A percentile compares a stretch with the other conserved stretches of the same genome.
Evolutionary conservation across 2,113 vertebrate species (phyloP).

Genomic region (Patagioenas fasciata): DNA sequence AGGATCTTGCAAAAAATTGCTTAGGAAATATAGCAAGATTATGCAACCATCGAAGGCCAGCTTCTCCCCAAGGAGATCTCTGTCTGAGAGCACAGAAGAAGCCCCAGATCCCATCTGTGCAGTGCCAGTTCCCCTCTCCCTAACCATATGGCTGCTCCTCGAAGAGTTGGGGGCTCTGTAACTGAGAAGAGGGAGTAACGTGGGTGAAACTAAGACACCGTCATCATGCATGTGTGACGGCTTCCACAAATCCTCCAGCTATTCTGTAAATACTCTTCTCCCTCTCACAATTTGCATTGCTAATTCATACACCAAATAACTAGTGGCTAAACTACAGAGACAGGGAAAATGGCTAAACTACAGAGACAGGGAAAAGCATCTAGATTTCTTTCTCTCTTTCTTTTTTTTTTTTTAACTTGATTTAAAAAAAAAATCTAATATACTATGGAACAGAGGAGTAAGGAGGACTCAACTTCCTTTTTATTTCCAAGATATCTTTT

Average conservation of each 20-base stretch:
- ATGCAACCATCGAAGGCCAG: not conserved
- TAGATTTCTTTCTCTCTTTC: not conserved
- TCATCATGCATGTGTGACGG: rapidly evolving
- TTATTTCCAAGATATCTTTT: not conserved
- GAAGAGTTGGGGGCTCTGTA: not conserved
- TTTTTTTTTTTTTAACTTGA: not conserved
- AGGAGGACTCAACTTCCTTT: not conserved
- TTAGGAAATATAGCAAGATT: not conserved
- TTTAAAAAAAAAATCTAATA: not conserved
- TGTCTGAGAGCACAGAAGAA: not conserved
- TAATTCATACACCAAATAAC: not conserved
- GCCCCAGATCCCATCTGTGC: not conserved
- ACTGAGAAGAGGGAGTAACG: not conserved
- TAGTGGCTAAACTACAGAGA: not conserved
- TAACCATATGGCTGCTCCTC: not conserved
- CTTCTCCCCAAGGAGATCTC: not conserved
- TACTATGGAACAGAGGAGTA: not conserved
- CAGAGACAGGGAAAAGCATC: not conserved
- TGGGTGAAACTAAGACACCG: not conserved
- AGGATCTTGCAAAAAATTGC: not conserved
- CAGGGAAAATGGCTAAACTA: not conserved
- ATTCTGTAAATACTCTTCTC: not conserved
- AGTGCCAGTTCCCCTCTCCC: not conserved
- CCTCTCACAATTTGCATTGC: not conserved
- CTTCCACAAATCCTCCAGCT: slow-evolving; percentile 13